These are phyloP conservation scores for Pemphigus obesinymphae DNA, from an alignment of 1,140 invertebrate species.

Conservation along the genomic window DNA sequence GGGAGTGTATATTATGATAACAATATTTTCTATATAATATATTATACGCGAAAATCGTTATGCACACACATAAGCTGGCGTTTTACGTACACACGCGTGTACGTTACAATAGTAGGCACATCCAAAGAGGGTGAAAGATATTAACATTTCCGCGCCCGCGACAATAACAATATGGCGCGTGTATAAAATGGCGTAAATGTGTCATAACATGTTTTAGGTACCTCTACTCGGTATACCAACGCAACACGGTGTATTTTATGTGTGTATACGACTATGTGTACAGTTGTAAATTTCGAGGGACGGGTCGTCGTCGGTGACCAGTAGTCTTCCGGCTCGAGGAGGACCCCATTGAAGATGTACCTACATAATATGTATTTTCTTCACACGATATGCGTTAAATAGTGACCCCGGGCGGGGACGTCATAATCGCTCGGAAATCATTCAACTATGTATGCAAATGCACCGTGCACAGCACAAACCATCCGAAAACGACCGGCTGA, in stretches of 20 bases:
- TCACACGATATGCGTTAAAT: too few relatives aligned
- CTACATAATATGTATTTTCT: too few relatives aligned
- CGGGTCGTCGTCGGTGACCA: background rate
- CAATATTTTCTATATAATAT: background rate
- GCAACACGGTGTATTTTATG: too few relatives aligned
- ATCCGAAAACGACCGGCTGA: background rate
- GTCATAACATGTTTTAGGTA: too few relatives aligned
- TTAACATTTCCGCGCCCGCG: background rate
- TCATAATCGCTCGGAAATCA: constrained; percentile 24
- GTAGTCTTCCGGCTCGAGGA: too few relatives aligned
- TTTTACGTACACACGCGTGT: background rate
- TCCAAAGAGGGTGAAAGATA: background rate
- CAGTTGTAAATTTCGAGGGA: background rate
- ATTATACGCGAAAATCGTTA: background rate
- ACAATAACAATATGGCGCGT: background rate
- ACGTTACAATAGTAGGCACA: too few relatives aligned
- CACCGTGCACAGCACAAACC: background rate
- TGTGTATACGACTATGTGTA: background rate
- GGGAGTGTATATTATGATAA: background rate
- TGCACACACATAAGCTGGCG: background rate
- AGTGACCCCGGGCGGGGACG: too few relatives aligned
- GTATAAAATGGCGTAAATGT: too few relatives aligned
- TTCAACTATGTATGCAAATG: constrained; percentile 15
- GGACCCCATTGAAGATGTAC: too few relatives aligned
- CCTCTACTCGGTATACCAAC: too few relatives aligned